Conservation (phyloP, 2,888 invertebrate species). For the Kryphioiulus occultus region DNA sequence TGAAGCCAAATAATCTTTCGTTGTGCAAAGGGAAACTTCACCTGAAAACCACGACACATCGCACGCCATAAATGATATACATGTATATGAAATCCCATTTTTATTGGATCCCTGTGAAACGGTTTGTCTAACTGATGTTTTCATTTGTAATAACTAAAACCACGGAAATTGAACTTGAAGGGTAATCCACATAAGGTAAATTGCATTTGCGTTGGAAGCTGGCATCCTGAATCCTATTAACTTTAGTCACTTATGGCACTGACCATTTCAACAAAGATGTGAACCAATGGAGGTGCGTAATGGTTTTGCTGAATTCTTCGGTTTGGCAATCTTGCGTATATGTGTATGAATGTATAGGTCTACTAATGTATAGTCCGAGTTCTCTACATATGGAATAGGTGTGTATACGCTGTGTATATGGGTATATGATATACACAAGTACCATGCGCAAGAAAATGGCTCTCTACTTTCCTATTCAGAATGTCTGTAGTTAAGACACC, state of each 20-base stretch:
- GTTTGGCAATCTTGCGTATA: not conserved
- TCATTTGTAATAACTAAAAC: not conserved
- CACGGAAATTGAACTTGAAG: not conserved
- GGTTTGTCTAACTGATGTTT: too few relatives aligned
- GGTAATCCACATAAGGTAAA: not conserved
- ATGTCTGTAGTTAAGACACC: conserved; percentile 21
- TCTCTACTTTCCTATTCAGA: conserved; percentile 41
- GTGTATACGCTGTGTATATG: not conserved
- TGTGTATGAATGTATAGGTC: not conserved
- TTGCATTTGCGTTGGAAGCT: not conserved
- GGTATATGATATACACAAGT: conserved; percentile 28
- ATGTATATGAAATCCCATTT: too few relatives aligned
- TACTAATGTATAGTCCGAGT: not conserved
- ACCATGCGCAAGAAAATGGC: conserved; percentile 20
- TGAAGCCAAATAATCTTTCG: too few relatives aligned
- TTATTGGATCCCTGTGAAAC: too few relatives aligned
- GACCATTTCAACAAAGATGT: not conserved
- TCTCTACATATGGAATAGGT: not conserved
- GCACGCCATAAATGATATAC: too few relatives aligned
- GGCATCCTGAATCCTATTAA: not conserved
- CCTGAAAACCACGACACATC: too few relatives aligned
- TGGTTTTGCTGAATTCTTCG: not conserved
- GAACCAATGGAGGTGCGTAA: conserved; percentile 1
- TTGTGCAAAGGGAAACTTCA: too few relatives aligned
- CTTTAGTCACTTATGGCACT: not conserved